Conservation (phyloP, 2,888 invertebrate species). For the Globia sparganii region DNA sequence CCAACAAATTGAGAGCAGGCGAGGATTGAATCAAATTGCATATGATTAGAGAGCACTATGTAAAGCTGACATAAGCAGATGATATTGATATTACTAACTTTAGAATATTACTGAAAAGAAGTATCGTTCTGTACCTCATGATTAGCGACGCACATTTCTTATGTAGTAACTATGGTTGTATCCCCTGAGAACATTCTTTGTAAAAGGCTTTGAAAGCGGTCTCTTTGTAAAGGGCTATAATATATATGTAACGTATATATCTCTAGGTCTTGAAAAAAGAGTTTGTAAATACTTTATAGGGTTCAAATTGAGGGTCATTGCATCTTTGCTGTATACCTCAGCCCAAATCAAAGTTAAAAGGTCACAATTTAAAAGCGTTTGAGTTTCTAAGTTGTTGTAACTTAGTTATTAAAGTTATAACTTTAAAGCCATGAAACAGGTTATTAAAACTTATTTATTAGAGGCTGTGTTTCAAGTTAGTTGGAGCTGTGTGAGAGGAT, state of each 20-base stretch:
- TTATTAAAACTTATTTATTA: slow-evolving; percentile 59
- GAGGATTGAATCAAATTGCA: background rate
- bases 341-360: slow-evolving; percentile 18
- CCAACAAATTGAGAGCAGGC: background rate
- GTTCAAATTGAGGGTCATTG: background rate
- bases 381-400: slow-evolving; percentile 30
- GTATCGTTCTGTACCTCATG: background rate
- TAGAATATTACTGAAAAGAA: background rate
- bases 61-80: background rate
- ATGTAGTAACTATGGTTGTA: background rate
- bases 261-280: background rate
- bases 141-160: background rate
- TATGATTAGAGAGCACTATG: background rate
- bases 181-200: slow-evolving; percentile 17
- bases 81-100: background rate
- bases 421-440: slow-evolving; percentile 31
- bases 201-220: slow-evolving; percentile 6
- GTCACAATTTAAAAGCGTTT: slow-evolving; percentile 19
- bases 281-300: background rate
- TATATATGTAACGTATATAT: too few species aligned
- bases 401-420: slow-evolving; percentile 33
- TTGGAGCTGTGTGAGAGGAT: slow-evolving; percentile 20
- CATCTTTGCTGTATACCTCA: background rate
- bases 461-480: slow-evolving; percentile 25
- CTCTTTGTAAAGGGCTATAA: background rate